Base-by-base conservation (phyloP, 2,797 vertebrate species). In the Leontocebus nigricollis region DNA sequence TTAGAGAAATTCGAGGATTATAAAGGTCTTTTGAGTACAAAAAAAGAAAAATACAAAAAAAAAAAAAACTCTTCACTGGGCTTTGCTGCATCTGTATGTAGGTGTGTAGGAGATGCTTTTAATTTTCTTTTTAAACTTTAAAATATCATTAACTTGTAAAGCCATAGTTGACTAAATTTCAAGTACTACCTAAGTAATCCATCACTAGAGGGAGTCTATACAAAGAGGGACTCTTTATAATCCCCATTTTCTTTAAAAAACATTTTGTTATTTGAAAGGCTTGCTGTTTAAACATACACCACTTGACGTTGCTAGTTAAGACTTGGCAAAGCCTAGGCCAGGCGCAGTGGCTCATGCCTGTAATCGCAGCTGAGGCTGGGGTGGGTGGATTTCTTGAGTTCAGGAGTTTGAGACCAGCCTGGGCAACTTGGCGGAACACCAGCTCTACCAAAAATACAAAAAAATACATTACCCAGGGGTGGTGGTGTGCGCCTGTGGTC, bases 131-230 rank as follows among this genome's bases (percentile, higher is more conserved):
- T 90, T 52, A 94, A 67, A 70, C 81, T 92, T 88, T 70, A 86
- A 90, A 91, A 85, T 26, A 92, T 92, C 44, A 80, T 52, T 92
- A 90, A 94, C 33, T 87, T 97, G 27, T 52, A 93, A 94, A 73
- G n/a, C 77, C 81, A 22, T 73, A 79, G 91, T 93, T 90, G n/a
- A 92, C 89, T 81, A 93, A 77, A 89, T 84, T 80, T 92, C 52
- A 89, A 95, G 82, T 61, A 59, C 30, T 39, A 41, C 30, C 44
- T 82, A 91, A 94, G 50, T 41, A 91, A 77, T 39, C 15, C 5
- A 73, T 3, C 7, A 3, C 50, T 75, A 36, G 24, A 91, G 11
- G 41, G 15, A 48, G 15, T 61, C 27, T 72, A 93, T 57, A 77
- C 57, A 87, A 81, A 12, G 4, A 84, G 15, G 20, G 15, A 19